These are phyloP conservation scores for Agonum fuliginosum DNA, from an alignment of 2,888 invertebrate genomes.

Conservation along the genomic window DNA sequence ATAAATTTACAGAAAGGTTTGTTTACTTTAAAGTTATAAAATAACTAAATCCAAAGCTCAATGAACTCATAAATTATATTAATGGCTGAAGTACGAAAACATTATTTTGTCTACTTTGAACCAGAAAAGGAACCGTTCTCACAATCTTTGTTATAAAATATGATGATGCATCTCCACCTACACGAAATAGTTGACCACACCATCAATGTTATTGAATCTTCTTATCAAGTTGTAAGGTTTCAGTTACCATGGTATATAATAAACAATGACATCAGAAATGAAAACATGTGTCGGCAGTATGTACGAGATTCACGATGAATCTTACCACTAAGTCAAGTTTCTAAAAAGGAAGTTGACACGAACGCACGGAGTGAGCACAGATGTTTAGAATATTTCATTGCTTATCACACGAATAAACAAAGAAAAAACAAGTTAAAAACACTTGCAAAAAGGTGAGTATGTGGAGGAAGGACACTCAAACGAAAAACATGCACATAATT, in stretches of 20 bases:
- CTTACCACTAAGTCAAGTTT: background rate
- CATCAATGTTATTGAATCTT: too few species aligned
- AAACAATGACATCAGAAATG: conserved; percentile 9
- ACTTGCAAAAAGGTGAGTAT: background rate
- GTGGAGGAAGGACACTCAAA: background rate
- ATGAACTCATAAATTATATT: too few species aligned
- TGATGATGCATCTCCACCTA: too few species aligned
- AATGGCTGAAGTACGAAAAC: too few species aligned
- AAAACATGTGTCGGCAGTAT: conserved; percentile 18
- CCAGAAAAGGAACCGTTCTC: too few species aligned
- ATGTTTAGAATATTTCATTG: conserved; percentile 8
- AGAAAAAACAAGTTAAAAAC: background rate
- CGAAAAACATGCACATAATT: too few species aligned
- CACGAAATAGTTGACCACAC: too few species aligned
- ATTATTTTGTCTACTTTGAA: too few species aligned
- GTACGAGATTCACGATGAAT: background rate
- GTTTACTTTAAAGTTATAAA: too few species aligned
- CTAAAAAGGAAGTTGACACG: conserved; percentile 28
- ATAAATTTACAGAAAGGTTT: too few species aligned
- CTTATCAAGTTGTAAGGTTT: background rate
- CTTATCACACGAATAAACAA: conserved; percentile 9
- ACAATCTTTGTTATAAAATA: too few species aligned
- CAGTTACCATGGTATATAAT: background rate
- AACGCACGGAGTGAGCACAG: conserved; percentile 10
- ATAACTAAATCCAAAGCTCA: too few species aligned